Evolutionary conservation across 2,113 vertebrate genomes (phyloP).

Genomic region (Gadus chalcogrammus): DNA sequence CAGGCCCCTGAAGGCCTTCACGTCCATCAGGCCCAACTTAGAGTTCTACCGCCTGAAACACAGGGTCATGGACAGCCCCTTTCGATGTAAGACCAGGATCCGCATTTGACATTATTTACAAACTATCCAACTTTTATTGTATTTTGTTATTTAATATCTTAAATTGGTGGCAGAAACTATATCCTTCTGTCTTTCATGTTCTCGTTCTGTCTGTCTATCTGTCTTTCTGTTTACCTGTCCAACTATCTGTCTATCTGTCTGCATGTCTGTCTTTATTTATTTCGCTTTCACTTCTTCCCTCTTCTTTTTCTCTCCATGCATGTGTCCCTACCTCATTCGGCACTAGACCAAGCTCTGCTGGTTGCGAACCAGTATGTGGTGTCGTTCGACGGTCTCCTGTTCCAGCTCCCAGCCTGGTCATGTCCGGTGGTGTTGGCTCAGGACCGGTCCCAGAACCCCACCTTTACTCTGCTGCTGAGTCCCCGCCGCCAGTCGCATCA

Average conservation of each 20-base stretch:
- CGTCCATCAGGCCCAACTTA: constrained; percentile 61
- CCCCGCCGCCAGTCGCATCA: constrained; percentile 33
- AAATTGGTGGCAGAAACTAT: too few species aligned
- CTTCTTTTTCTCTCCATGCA: neutral
- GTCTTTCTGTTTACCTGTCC: too few species aligned
- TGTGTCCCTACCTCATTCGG: neutral
- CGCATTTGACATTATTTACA: neutral
- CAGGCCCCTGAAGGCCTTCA: constrained; percentile 65
- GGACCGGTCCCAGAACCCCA: constrained; percentile 53
- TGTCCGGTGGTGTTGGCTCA: constrained; percentile 77
- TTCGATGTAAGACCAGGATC: constrained; percentile 63
- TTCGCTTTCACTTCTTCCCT: neutral
- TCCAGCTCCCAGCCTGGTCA: constrained; percentile 58
- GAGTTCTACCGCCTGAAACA: constrained; percentile 74
- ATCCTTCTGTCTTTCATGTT: neutral
- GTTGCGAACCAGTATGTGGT: constrained; percentile 75
- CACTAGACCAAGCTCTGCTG: constrained; percentile 78
- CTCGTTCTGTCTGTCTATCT: neutral
- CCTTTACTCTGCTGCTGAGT: constrained; percentile 69
- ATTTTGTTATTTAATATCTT: too few species aligned
- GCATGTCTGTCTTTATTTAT: neutral
- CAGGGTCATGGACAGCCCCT: constrained; percentile 79
- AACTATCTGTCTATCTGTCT: too few species aligned
- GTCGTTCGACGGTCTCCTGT: constrained; percentile 79
- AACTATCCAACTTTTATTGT: too few species aligned